Conservation (phyloP, 2,888 invertebrate genomes). For the Agrotis clavis region DNA sequence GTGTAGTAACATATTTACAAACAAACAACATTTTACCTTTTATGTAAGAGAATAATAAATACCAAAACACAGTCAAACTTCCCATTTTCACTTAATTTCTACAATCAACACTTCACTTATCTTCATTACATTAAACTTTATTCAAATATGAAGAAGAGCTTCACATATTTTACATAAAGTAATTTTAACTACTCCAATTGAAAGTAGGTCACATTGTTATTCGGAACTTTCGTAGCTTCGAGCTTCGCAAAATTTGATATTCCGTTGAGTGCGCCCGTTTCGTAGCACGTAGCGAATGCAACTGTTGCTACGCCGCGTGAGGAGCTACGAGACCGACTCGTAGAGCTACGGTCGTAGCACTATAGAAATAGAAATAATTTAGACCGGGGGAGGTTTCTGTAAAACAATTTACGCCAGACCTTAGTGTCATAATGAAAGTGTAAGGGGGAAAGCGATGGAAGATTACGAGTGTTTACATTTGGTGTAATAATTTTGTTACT, state of each 20-base stretch:
- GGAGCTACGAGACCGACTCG: conserved; percentile 62
- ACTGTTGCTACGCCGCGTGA: conserved; percentile 84
- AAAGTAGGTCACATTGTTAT: conserved; percentile 64
- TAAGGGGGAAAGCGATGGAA: conserved; percentile 33
- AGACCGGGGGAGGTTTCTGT: conserved; percentile 33
- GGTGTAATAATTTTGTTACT: conserved; percentile 19
- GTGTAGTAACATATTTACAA: neutral
- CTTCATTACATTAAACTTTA: conserved; percentile 46
- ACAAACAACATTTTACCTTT: conserved; percentile 73
- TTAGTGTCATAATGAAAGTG: conserved; percentile 39
- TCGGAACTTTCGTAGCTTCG: conserved; percentile 48
- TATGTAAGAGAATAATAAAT: conserved; percentile 73
- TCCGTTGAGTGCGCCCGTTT: conserved; percentile 77
- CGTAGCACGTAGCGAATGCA: conserved; percentile 82
- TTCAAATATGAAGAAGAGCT: conserved; percentile 39
- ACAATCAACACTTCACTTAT: conserved; percentile 38
- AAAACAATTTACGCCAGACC: conserved; percentile 50
- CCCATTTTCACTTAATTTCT: conserved; percentile 71
- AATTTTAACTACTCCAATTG: conserved; percentile 51
- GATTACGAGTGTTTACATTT: conserved; percentile 23
- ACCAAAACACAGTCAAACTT: conserved; percentile 71
- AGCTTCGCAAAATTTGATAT: conserved; percentile 48
- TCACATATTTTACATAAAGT: conserved; percentile 42
- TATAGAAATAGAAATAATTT: conserved; percentile 57
- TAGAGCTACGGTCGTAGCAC: conserved; percentile 59